Percentiles rank a stretch among this genome's conserved stretches.
These are phyloP conservation scores for Leptonema lineaticorne DNA, from an alignment of 1,140 invertebrate species.

Conservation along the genomic window DNA sequence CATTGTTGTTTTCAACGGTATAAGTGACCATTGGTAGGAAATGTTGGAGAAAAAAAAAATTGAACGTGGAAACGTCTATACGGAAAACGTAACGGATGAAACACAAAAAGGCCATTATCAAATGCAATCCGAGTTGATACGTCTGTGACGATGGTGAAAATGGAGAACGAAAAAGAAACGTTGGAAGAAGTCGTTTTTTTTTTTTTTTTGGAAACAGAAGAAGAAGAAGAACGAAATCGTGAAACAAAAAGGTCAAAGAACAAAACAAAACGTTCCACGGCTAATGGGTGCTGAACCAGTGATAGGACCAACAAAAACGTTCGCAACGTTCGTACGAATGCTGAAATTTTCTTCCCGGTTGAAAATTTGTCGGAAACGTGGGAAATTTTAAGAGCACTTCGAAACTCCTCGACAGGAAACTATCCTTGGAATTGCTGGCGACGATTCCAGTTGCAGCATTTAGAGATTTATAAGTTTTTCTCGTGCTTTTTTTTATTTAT, in stretches of 20 bases:
- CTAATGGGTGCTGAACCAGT: slow-evolving; percentile 28
- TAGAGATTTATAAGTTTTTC: no score
- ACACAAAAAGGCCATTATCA: slow-evolving; percentile 36
- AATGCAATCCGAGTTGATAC: slow-evolving; percentile 29
- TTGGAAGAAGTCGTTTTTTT: no score
- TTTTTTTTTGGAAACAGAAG: no score
- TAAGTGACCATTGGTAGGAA: neutral
- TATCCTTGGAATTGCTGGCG: no score
- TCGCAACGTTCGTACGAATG: neutral
- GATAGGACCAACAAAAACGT: slow-evolving; percentile 22
- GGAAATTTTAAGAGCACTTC: neutral
- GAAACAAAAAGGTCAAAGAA: no score
- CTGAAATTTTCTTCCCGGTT: neutral
- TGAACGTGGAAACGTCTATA: neutral
- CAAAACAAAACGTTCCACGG: slow-evolving; percentile 28
- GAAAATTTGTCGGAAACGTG: slow-evolving; percentile 6
- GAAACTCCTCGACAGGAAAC: no score
- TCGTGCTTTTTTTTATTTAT: no score
- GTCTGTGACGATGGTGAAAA: neutral
- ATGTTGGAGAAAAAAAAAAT: neutral
- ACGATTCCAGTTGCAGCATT: no score
- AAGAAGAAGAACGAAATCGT: no score
- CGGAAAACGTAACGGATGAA: slow-evolving; percentile 23
- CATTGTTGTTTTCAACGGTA: neutral
- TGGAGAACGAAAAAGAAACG: no score